Conservation (phyloP, 1,140 invertebrate genomes). For the Drosophila sp. region DNA sequence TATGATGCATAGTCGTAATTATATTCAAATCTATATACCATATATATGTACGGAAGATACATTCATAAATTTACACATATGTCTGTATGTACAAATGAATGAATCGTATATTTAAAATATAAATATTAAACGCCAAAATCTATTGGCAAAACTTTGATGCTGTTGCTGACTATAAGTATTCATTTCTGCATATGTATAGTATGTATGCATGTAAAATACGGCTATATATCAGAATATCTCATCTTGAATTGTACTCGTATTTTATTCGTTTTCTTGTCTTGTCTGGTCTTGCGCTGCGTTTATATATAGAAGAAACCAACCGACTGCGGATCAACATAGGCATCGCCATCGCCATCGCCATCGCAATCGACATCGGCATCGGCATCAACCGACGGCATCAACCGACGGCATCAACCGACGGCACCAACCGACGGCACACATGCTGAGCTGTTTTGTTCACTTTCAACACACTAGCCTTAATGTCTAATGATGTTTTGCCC, state of each 20-base stretch:
- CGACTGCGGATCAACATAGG: constrained; percentile 50
- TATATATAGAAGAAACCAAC: constrained; percentile 52
- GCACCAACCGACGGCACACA: constrained; percentile 53
- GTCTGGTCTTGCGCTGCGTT: constrained; percentile 34
- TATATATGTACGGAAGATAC: neutral
- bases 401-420: constrained; percentile 46
- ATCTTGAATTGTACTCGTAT: constrained; percentile 51
- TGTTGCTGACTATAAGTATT: constrained; percentile 7
- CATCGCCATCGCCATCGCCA: constrained; percentile 26
- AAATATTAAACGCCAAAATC: constrained; percentile 33
- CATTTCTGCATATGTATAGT: constrained; percentile 12
- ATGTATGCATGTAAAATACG: constrained; percentile 36
- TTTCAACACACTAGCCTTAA: constrained; percentile 55
- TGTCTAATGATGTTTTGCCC: constrained; percentile 62
- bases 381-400: constrained; percentile 43
- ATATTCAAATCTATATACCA: neutral
- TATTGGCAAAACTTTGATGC: constrained; percentile 27
- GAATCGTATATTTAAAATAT: constrained; percentile 30
- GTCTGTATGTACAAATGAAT: constrained; percentile 29
- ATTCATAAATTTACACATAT: neutral
- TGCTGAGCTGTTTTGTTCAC: constrained; percentile 55
- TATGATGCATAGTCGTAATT: no score
- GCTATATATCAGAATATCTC: constrained; percentile 42
- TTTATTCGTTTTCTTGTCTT: constrained; percentile 34
- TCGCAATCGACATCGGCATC: no score